Percentiles rank a stretch among this genome's conserved stretches.
These are phyloP conservation scores for Premnoplex brunnescens DNA, from an alignment of 2,797 vertebrate genomes.

Conservation along the genomic window DNA sequence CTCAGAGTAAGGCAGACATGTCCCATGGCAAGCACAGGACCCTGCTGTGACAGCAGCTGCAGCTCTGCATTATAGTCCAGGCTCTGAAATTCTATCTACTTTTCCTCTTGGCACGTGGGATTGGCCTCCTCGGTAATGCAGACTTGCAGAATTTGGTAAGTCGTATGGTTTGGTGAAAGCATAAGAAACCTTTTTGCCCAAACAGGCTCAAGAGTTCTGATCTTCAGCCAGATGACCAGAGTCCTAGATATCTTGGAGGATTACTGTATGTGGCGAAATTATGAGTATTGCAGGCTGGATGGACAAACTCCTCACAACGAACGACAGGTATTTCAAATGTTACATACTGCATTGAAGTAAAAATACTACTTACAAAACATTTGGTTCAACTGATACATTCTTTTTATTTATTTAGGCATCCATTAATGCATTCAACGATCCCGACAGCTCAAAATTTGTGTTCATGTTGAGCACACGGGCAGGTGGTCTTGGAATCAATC, in stretches of 20 bases:
- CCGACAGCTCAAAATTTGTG: conserved; percentile 92
- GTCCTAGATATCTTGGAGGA: conserved; percentile 98
- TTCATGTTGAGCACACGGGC: conserved; percentile 99
- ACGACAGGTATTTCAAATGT: conserved; percentile 84
- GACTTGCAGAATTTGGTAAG: neutral
- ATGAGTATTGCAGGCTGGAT: conserved; percentile 93
- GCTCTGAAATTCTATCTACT: rapidly evolving
- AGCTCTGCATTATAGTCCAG: neutral
- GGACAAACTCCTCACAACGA: conserved; percentile 97
- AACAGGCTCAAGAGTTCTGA: conserved; percentile 91
- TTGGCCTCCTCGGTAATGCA: neutral
- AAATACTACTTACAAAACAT: neutral
- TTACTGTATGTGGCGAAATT: conserved; percentile 99
- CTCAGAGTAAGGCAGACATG: neutral
- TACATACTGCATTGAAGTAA: neutral
- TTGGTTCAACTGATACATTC: neutral
- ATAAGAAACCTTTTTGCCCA: neutral
- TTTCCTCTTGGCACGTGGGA: neutral
- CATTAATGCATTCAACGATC: conserved; percentile 93
- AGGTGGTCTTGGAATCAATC: conserved; percentile 96
- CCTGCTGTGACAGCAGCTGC: neutral
- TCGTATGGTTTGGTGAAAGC: neutral
- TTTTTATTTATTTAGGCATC: conserved; percentile 82
- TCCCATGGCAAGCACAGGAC: neutral
- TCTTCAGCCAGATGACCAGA: conserved; percentile 99